phyloP scores from a whole-genome alignment of 2,113 vertebrate species.

The Coryphaenoides rupestris region DNA sequence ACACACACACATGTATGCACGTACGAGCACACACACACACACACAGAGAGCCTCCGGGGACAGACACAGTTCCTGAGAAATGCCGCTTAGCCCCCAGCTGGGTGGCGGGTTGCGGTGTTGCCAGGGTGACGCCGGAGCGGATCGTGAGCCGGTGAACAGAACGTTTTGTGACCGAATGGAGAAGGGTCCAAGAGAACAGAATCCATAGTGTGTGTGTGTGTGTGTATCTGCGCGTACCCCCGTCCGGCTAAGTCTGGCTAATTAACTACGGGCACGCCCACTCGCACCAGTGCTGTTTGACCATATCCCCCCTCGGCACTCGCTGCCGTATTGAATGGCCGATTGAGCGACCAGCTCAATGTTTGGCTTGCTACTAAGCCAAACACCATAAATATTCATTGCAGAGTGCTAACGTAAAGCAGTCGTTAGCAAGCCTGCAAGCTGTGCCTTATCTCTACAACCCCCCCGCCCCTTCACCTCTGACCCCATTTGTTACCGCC shows the following conservation, averaged over 20 bases:
- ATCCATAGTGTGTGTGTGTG: conserved; percentile 59
- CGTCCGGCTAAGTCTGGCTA: conserved; percentile 3
- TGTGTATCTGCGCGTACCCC: conserved; percentile 7
- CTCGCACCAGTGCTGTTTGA: conserved; percentile 21
- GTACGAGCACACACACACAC: neutral
- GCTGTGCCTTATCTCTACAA: conserved; percentile 33
- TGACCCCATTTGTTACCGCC: conserved; percentile 22
- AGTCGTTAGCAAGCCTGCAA: conserved; percentile 1
- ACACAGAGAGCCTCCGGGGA: conserved; percentile 29
- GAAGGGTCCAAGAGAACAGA: conserved; percentile 66
- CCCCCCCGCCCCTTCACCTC: neutral
- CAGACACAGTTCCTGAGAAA: conserved; percentile 48
- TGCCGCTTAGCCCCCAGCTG: conserved; percentile 54
- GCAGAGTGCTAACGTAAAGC: neutral
- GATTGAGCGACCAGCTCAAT: conserved; percentile 8
- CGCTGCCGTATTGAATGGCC: conserved; percentile 33
- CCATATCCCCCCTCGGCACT: conserved; percentile 12
- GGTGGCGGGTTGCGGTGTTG: conserved; percentile 53
- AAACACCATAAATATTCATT: conserved; percentile 11
- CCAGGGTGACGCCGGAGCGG: conserved; percentile 43
- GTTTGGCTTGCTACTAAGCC: conserved; percentile 6
- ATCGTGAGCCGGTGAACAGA: conserved; percentile 43
- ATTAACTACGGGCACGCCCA: conserved; percentile 22
- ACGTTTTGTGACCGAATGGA: conserved; percentile 39
- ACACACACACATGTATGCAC: conserved; percentile 18